phyloP scores from a whole-genome alignment of 2,797 vertebrate genomes.

The Mus caroli region DNA sequence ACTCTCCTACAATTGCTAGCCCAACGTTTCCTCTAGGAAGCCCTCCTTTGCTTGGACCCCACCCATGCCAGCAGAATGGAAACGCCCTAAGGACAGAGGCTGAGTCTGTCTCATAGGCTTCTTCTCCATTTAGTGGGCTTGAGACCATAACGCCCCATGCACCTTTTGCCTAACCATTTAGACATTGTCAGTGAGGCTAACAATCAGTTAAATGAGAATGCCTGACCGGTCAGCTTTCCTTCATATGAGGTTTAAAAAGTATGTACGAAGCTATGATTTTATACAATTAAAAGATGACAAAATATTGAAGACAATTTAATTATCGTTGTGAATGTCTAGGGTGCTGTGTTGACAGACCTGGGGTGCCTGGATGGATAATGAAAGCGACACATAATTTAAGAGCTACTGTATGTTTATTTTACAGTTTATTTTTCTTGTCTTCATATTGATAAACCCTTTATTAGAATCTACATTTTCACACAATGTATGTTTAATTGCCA shows the following conservation, averaged over 20 bases:
- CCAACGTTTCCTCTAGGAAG: constrained; percentile 25
- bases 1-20: background rate
- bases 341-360: constrained; percentile 19
- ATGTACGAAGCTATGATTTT: constrained; percentile 22
- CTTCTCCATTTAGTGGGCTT: background rate
- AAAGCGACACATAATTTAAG: constrained; percentile 54
- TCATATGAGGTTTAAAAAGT: constrained; percentile 17
- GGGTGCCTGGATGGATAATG: constrained; percentile 26
- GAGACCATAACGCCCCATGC: background rate
- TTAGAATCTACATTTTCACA: constrained; percentile 64
- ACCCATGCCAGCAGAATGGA: background rate
- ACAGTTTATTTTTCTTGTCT: constrained; percentile 68
- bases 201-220: constrained; percentile 3
- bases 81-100: background rate
- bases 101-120: background rate
- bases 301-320: constrained; percentile 73
- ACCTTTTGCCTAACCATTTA: constrained; percentile 26
- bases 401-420: constrained; percentile 60
- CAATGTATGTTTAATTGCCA: constrained; percentile 42
- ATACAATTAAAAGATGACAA: constrained; percentile 64
- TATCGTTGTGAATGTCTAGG: constrained; percentile 14
- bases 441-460: constrained; percentile 54
- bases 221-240: constrained; percentile 22
- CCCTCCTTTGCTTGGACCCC: background rate
- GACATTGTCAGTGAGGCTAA: constrained; percentile 36